A percentile compares a stretch with the other conserved stretches of the same genome.
Evolutionary conservation across 2,888 invertebrate species (phyloP).

Genomic region (Biston stratarius): DNA sequence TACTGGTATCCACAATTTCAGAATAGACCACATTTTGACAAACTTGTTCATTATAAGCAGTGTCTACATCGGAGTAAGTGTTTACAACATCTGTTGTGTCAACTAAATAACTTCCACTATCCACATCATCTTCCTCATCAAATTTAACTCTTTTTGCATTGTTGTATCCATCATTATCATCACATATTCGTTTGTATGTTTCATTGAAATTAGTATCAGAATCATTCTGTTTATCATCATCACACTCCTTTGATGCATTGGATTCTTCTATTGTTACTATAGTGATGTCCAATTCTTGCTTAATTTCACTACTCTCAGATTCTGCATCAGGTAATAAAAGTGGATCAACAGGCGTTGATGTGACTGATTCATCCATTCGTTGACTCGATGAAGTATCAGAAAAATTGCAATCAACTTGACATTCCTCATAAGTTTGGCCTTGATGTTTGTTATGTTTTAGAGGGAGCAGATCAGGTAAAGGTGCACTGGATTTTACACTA

Average conservation of each 20-base stretch:
- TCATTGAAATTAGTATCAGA: slow-evolving; percentile 64
- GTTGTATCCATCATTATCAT: slow-evolving; percentile 66
- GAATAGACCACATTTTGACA: slow-evolving; percentile 69
- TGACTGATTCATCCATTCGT: slow-evolving; percentile 76
- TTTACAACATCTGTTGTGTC: slow-evolving; percentile 54
- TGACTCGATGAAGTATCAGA: slow-evolving; percentile 74
- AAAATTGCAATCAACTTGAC: slow-evolving; percentile 77
- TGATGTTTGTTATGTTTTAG: slow-evolving; percentile 71
- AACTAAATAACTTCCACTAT: slow-evolving; percentile 55
- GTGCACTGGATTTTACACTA: slow-evolving; percentile 68
- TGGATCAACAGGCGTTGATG: slow-evolving; percentile 79
- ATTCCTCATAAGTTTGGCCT: slow-evolving; percentile 76
- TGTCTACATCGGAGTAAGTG: slow-evolving; percentile 68
- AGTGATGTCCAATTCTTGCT: slow-evolving; percentile 74
- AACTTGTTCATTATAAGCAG: slow-evolving; percentile 67
- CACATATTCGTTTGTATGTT: slow-evolving; percentile 72
- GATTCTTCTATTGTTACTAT: slow-evolving; percentile 77
- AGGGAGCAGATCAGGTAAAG: slow-evolving; percentile 80
- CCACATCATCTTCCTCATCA: slow-evolving; percentile 68
- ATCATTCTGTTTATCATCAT: slow-evolving; percentile 66
- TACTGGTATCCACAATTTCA: slow-evolving; percentile 67
- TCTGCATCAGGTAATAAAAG: slow-evolving; percentile 76
- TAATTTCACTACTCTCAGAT: slow-evolving; percentile 69
- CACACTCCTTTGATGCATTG: slow-evolving; percentile 66
- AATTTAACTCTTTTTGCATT: slow-evolving; percentile 73